phyloP scores from a whole-genome alignment of 2,797 vertebrate genomes.

The Sitta carolinensis region DNA sequence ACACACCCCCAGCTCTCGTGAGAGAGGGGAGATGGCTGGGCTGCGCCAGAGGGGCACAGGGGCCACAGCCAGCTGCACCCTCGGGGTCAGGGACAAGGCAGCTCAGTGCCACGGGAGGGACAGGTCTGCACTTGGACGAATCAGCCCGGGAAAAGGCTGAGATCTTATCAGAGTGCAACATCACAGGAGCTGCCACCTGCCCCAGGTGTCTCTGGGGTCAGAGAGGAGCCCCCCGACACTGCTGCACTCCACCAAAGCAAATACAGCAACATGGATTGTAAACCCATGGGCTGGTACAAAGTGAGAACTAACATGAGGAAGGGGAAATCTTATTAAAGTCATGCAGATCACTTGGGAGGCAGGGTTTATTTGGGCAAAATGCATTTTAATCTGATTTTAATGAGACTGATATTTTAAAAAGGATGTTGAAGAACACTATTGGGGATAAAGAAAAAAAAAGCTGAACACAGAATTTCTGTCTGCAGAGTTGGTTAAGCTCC shows the following conservation, averaged over 20 bases:
- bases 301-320: not conserved
- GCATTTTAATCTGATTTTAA: slow-evolving; percentile 49
- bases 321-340: not conserved
- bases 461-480: not conserved
- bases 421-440: not conserved
- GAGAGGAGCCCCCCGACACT: not conserved
- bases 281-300: not conserved
- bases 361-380: slow-evolving; percentile 32
- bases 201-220: not conserved
- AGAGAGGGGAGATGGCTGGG: not conserved
- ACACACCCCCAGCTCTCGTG: rapidly evolving
- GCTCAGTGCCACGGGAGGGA: rapidly evolving
- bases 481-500: not conserved
- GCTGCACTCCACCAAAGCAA: not conserved
- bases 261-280: not conserved
- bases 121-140: not conserved
- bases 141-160: not conserved
- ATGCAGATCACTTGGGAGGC: not conserved
- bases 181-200: not conserved
- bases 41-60: not conserved
- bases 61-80: not conserved
- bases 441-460: not conserved
- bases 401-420: slow-evolving; percentile 22
- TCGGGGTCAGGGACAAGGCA: not conserved
- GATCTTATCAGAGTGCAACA: no score